These are phyloP conservation scores for Cariama cristata DNA, from an alignment of 2,113 vertebrate species.

Conservation along the genomic window DNA sequence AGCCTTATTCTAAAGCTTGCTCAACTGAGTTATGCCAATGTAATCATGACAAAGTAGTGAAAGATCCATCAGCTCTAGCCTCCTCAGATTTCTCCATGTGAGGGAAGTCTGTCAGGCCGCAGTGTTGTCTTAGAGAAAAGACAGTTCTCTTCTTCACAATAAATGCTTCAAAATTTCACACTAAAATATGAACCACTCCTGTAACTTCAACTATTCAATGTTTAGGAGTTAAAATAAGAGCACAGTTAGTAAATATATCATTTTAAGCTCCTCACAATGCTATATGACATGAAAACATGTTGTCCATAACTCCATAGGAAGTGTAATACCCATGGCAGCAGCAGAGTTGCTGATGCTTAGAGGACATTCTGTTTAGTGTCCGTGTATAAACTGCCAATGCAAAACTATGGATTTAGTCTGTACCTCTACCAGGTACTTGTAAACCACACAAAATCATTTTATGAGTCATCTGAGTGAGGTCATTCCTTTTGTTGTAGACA, in stretches of 20 bases:
- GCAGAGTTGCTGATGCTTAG: background rate
- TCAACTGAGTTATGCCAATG: background rate
- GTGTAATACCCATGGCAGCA: accelerated
- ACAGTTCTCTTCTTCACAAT: background rate
- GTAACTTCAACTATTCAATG: background rate
- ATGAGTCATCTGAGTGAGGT: background rate
- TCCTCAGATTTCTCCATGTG: background rate
- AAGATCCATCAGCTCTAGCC: background rate
- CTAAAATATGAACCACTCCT: background rate
- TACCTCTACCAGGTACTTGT: background rate
- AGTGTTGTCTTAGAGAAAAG: background rate
- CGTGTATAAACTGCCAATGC: background rate
- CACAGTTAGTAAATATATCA: background rate
- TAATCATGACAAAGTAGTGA: background rate
- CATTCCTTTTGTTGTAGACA: background rate
- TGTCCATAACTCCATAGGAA: background rate
- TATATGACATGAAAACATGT: background rate
- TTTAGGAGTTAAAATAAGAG: background rate
- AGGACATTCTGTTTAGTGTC: background rate
- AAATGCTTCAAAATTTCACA: background rate
- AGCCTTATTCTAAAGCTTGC: background rate
- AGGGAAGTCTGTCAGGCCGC: background rate
- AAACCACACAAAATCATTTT: background rate
- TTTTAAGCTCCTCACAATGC: background rate
- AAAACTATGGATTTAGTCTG: background rate